Conservation (phyloP, 92 coral and sea anemone species). For the Zoanthus sociatus region DNA sequence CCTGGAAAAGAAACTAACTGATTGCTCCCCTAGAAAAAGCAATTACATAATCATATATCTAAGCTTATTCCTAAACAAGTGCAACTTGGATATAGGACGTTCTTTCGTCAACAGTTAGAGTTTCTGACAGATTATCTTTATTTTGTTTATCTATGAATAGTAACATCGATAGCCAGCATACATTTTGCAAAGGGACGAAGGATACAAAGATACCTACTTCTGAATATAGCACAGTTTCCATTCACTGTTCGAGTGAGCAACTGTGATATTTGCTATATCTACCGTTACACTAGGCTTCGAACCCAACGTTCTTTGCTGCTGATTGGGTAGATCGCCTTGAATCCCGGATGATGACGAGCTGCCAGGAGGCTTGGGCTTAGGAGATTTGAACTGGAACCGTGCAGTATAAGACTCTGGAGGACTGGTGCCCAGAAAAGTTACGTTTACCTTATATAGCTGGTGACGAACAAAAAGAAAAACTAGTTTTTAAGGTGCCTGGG, state of each 20-base stretch:
- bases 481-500: too few species aligned
- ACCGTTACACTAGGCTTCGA: not conserved
- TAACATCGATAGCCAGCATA: too few species aligned
- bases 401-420: slow-evolving; percentile 32
- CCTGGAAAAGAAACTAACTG: too few species aligned
- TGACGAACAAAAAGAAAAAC: not conserved
- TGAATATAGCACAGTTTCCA: slow-evolving; percentile 31
- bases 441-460: slow-evolving; percentile 13
- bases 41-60: too few species aligned
- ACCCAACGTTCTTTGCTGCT: not conserved
- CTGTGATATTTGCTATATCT: not conserved
- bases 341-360: not conserved
- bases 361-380: slow-evolving; percentile 8
- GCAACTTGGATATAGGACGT: too few species aligned
- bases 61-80: too few species aligned
- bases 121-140: too few species aligned
- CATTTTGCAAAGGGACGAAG: not conserved
- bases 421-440: slow-evolving; percentile 18
- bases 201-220: slow-evolving; percentile 15
- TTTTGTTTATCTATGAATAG: too few species aligned
- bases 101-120: too few species aligned
- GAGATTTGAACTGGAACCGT: not conserved
- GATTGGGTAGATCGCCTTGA: not conserved
- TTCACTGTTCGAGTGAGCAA: not conserved
- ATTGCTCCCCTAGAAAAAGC: too few species aligned